Percentiles rank a stretch among this genome's conserved stretches.
Conservation (phyloP, 1,140 invertebrate genomes). For the Hesperophylax magnus region DNA sequence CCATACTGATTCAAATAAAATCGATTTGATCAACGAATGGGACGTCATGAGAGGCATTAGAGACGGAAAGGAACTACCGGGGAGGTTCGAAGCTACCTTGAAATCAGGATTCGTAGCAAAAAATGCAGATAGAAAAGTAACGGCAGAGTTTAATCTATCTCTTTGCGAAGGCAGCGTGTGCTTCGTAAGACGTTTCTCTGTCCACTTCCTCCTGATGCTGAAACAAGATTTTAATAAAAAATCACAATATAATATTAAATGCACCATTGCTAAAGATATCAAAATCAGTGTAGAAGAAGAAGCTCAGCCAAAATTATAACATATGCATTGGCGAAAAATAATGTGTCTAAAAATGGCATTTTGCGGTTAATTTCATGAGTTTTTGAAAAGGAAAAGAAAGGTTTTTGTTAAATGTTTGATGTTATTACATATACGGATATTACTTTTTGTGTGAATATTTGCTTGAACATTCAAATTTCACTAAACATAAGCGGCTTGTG, state of each 20-base stretch:
- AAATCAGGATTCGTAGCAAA: slow-evolving; percentile 23
- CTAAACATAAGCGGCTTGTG: too few species aligned
- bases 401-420: too few species aligned
- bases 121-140: slow-evolving; percentile 29
- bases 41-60: slow-evolving; percentile 44
- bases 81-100: slow-evolving; percentile 41
- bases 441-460: too few species aligned
- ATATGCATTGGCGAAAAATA: not conserved
- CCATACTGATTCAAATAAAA: not conserved
- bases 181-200: slow-evolving; percentile 45
- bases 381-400: too few species aligned
- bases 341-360: not conserved
- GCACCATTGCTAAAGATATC: slow-evolving; percentile 34
- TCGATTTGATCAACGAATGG: slow-evolving; percentile 51
- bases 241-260: slow-evolving; percentile 41
- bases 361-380: too few species aligned
- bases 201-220: slow-evolving; percentile 38
- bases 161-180: slow-evolving; percentile 50
- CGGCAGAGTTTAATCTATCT: slow-evolving; percentile 47
- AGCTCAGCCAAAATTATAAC: not conserved
- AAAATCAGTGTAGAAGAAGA: slow-evolving; percentile 27
- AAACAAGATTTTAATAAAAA: not conserved
- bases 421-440: too few species aligned
- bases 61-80: slow-evolving; percentile 44
- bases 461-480: too few species aligned